Conservation (phyloP, 2,113 vertebrate species). For the Syrmaticus mikado region DNA sequence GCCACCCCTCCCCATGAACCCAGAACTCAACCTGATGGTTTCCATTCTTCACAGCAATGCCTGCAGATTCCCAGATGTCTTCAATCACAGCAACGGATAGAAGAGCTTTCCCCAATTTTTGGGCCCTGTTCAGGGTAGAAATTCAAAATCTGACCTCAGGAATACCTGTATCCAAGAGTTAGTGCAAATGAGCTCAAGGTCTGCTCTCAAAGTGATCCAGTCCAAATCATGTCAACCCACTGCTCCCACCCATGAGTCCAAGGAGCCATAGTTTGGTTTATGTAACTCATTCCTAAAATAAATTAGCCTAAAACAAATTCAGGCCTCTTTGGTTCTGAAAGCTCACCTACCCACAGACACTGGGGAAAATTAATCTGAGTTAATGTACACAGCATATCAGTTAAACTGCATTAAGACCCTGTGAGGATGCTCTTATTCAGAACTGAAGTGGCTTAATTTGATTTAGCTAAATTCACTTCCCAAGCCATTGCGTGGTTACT, state of each 20-base stretch:
- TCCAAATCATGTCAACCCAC: neutral
- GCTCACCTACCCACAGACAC: neutral
- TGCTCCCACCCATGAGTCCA: neutral
- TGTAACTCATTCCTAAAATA: neutral
- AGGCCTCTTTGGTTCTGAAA: neutral
- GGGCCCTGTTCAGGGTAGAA: neutral
- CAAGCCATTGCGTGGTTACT: neutral
- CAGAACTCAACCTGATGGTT: rapidly evolving
- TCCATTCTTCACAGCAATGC: neutral
- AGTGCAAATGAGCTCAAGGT: neutral
- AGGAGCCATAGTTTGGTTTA: neutral
- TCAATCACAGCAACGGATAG: neutral
- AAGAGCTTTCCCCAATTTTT: neutral
- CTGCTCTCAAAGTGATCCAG: neutral
- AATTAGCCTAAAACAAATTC: neutral
- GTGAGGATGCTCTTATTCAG: neutral
- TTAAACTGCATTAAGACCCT: neutral
- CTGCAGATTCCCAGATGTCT: neutral
- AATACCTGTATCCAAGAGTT: neutral
- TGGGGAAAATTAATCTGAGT: neutral
- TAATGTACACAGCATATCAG: neutral
- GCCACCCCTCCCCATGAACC: neutral
- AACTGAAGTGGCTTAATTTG: neutral
- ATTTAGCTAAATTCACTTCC: neutral
- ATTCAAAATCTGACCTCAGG: neutral